phyloP scores from a whole-genome alignment of 2,113 vertebrate genomes.

The Podarcis cretensis region DNA sequence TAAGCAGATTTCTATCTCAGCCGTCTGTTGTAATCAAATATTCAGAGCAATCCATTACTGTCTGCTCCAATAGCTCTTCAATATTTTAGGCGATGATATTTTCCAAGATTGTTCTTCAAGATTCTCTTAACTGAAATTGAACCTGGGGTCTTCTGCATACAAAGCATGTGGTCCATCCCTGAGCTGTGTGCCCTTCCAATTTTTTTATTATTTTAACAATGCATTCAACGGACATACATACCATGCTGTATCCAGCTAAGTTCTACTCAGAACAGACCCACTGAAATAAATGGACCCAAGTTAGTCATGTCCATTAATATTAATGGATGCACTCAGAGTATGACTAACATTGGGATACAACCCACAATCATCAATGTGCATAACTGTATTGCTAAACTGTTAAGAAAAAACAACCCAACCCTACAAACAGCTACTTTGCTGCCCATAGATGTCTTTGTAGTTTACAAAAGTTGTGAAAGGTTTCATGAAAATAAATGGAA shows the following conservation, averaged over 20 bases:
- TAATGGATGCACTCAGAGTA: no score
- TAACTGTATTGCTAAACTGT: not conserved
- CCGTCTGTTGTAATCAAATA: not conserved
- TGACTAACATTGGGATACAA: no score
- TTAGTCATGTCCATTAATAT: no score
- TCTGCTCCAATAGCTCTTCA: not conserved
- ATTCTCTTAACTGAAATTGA: not conserved
- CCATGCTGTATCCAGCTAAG: no score
- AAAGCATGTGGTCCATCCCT: not conserved
- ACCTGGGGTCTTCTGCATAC: not conserved
- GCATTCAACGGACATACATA: not conserved
- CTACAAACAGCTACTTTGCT: not conserved
- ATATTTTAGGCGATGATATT: not conserved
- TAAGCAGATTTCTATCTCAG: not conserved
- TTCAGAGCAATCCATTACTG: not conserved
- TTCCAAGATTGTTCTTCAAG: not conserved
- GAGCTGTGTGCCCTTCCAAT: not conserved
- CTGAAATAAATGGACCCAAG: no score
- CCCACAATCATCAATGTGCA: not conserved
- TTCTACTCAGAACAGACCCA: no score
- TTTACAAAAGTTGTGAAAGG: not conserved
- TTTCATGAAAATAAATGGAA: not conserved
- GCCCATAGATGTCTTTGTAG: not conserved
- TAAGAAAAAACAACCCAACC: not conserved
- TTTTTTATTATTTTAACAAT: not conserved